These are phyloP conservation scores for Drosophila ustulata DNA, from an alignment of 2,888 invertebrate species.

Conservation along the genomic window DNA sequence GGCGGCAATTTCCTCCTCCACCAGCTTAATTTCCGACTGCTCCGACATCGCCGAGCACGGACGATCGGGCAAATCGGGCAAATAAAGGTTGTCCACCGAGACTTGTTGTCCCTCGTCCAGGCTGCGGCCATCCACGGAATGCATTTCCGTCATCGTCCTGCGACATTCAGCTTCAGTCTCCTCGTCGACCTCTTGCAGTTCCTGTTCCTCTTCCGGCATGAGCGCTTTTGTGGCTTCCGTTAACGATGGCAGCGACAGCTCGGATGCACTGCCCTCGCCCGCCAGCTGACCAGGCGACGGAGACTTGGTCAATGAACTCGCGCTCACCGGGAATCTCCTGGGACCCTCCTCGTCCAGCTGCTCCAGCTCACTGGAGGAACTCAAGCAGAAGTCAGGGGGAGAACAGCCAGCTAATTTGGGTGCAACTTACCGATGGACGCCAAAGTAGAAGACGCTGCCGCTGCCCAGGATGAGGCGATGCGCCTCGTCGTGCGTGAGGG, in stretches of 20 bases:
- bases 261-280: conserved; percentile 26
- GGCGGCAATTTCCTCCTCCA: conserved; percentile 89
- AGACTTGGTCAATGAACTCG: conserved; percentile 74
- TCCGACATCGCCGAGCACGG: conserved; percentile 81
- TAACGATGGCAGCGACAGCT: conserved; percentile 31
- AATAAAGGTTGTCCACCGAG: conserved; percentile 47
- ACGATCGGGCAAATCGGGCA: conserved; percentile 72
- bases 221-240: conserved; percentile 76
- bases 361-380: conserved; percentile 66
- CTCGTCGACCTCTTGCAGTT: conserved; percentile 38
- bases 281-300: conserved; percentile 46
- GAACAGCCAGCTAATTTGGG: conserved; percentile 8
- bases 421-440: conserved; percentile 82
- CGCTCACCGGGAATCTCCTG: conserved; percentile 74
- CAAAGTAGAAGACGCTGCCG: conserved; percentile 90
- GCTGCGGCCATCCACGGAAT: conserved; percentile 56
- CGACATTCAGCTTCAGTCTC: conserved; percentile 53
- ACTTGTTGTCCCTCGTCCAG: neutral
- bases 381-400: conserved; percentile 3
- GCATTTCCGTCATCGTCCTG: conserved; percentile 67
- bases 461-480: conserved; percentile 90
- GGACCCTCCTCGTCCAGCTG: conserved; percentile 50
- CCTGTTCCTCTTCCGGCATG: conserved; percentile 58
- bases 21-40: conserved; percentile 84
- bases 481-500: conserved; percentile 91